phyloP scores from a whole-genome alignment of 2,113 vertebrate species.

The Bothrops jararaca region DNA sequence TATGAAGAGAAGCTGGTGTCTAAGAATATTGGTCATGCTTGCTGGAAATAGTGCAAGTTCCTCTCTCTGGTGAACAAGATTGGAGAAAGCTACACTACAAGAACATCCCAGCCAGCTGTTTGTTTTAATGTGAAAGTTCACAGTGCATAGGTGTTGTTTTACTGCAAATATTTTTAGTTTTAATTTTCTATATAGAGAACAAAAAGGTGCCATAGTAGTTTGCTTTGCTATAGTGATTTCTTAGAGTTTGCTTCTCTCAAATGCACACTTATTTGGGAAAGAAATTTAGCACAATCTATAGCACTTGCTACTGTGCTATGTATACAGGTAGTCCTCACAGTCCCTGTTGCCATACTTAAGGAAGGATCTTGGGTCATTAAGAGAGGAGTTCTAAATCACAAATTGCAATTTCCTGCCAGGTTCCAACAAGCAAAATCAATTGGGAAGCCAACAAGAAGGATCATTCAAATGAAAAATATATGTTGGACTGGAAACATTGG shows the following conservation, averaged over 20 bases:
- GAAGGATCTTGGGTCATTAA: neutral
- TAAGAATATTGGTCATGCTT: neutral
- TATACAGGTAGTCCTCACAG: neutral
- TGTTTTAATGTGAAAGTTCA: neutral
- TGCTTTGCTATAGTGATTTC: neutral
- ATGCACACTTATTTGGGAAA: neutral
- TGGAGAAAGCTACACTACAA: neutral
- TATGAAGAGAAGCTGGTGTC: neutral
- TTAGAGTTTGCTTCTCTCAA: neutral
- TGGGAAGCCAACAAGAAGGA: neutral
- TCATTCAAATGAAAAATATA: too few relatives aligned
- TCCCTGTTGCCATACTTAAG: neutral
- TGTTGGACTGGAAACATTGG: too few relatives aligned
- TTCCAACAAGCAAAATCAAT: neutral
- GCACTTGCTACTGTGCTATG: neutral
- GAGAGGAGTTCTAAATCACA: neutral
- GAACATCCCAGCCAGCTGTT: neutral
- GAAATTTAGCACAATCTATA: neutral
- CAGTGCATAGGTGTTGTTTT: neutral
- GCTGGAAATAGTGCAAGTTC: neutral
- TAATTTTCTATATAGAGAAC: neutral
- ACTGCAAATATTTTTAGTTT: neutral
- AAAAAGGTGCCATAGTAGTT: neutral
- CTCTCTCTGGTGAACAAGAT: neutral
- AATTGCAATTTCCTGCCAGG: neutral